Base-by-base conservation (phyloP, 1,140 invertebrate genomes). In the Cataglyphis hispanica region DNA sequence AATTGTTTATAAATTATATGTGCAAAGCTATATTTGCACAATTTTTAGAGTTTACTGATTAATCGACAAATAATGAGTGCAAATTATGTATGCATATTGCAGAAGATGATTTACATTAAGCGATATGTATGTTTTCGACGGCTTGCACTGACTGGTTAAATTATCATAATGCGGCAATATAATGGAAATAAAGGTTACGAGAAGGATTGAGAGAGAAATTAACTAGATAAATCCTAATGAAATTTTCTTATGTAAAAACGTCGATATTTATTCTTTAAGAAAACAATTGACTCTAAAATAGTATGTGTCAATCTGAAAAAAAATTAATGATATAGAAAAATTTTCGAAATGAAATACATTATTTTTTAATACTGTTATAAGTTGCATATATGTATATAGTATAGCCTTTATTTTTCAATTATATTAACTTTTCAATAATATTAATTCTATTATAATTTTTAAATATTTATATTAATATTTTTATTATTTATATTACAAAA, bases 41-140 rank as follows among this genome's bases (percentile, higher is more conserved):
- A 43, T 81, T 63, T 76, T 58, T 63, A 63, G 27, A 63, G 50
- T 84, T 58, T 56, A 60, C 19, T 63, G 16, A 76, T 77, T 84
- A 74, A 76, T 76, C 31, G 64, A 58, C 4, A n/a, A 43, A 46
- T 81, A 69, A 85, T 69, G 40, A 80, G 37, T 50, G 27, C n/a
- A 37, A 22, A 10, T 58, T 81, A 70, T 72, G 34, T 43, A 81
- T 46, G 40, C 53, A 40, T 10, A 25, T 80, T 80, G 16, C 53
- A 46, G 25, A 22, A 80, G 27, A 63, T 2, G 25, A 67, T 80
- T 85, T 66, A 77, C 46, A 66, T 85, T 85, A 81, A 72, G 31
- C 19, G 22, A 16, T 27, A 19, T 25, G 27, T 81, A 22, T 58
- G 64, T 72, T 72, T 81, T 81, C 64, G 37, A 72, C 13, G 66